These are phyloP conservation scores for Pseudobourletiella spinata DNA, from an alignment of 1,140 invertebrate genomes.

Conservation along the genomic window DNA sequence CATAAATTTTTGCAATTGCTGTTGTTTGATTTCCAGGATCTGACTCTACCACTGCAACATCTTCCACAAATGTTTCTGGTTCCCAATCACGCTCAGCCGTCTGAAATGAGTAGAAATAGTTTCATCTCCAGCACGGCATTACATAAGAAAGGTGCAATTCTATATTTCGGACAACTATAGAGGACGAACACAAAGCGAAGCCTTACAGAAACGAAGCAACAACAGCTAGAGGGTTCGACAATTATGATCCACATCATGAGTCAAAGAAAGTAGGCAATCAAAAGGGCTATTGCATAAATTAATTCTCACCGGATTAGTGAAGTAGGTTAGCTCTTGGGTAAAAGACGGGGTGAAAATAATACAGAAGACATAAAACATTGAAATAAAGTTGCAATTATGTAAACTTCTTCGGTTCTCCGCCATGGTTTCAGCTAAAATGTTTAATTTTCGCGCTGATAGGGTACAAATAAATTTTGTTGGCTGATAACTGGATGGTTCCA, in stretches of 20 bases:
- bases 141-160: neutral
- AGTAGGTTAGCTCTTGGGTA: neutral
- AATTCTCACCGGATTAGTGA: neutral
- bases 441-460: too few species aligned
- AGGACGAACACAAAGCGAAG: neutral
- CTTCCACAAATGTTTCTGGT: constrained; percentile 1
- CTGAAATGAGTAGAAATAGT: neutral
- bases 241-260: neutral
- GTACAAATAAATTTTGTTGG: too few species aligned
- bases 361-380: too few species aligned
- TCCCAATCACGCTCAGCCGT: neutral
- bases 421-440: too few species aligned
- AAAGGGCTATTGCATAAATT: neutral
- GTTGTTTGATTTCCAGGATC: neutral
- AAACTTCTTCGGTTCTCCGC: too few species aligned
- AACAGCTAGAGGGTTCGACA: neutral
- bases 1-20: neutral
- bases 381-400: too few species aligned
- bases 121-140: neutral
- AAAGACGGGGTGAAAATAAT: neutral
- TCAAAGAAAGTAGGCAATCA: neutral
- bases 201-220: neutral
- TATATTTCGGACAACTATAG: neutral
- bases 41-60: neutral
- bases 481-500: too few species aligned